These are phyloP conservation scores for Cancer borealis DNA, from an alignment of 2,888 invertebrate genomes.

Conservation along the genomic window DNA sequence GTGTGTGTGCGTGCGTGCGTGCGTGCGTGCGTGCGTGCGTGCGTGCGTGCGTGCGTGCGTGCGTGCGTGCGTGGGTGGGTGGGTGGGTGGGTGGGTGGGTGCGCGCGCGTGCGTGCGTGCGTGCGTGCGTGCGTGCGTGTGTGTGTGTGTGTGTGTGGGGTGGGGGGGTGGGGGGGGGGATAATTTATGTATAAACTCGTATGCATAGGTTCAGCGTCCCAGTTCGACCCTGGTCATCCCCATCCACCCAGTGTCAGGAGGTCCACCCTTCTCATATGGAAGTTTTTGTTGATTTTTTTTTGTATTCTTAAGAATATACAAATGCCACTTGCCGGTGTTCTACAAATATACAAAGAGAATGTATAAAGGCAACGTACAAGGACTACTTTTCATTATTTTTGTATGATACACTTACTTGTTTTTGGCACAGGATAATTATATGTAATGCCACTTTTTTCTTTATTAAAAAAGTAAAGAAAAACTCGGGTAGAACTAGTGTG, in stretches of 20 bases:
- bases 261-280: not conserved
- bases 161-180: not conserved
- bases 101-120: not conserved
- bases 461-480: no score
- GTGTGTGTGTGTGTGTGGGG: not conserved
- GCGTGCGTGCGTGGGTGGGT: no score
- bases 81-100: no score
- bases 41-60: no score
- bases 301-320: not conserved
- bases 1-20: no score
- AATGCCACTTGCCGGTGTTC: not conserved
- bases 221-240: not conserved
- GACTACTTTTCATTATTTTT: not conserved
- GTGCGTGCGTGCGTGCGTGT: not conserved
- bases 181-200: no score
- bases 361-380: not conserved
- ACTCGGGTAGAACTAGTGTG: no score
- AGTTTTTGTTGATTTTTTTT: not conserved
- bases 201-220: not conserved
- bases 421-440: not conserved
- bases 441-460: not conserved
- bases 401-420: not conserved
- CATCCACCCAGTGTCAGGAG: not conserved
- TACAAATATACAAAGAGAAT: not conserved
- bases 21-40: no score